Conservation (phyloP, 2,888 invertebrate species). For the Thera britannica region DNA sequence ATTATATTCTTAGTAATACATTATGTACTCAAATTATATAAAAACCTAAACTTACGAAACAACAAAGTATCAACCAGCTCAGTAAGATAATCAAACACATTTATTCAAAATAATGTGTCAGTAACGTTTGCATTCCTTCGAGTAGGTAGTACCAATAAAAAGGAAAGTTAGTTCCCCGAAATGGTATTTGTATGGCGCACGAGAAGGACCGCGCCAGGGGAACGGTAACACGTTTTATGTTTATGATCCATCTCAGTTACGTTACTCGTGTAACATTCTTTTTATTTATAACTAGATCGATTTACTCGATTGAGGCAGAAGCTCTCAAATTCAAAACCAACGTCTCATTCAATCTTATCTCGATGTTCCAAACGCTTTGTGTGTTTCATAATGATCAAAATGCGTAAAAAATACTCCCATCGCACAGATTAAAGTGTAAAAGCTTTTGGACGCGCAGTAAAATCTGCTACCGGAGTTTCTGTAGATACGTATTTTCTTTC, state of each 20-base stretch:
- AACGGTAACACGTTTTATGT: constrained; percentile 63
- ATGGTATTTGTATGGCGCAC: constrained; percentile 52
- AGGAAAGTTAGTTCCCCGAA: constrained; percentile 60
- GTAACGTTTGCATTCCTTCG: constrained; percentile 54
- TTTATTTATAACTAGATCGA: constrained; percentile 52
- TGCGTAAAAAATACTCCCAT: constrained; percentile 49
- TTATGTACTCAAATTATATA: no score
- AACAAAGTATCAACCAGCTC: no score
- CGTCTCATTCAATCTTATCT: no score
- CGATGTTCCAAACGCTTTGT: not conserved
- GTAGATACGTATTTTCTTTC: constrained; percentile 49
- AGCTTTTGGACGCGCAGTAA: constrained; percentile 58
- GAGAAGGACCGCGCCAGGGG: constrained; percentile 52
- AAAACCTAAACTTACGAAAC: no score
- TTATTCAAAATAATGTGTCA: constrained; percentile 37
- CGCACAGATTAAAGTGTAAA: constrained; percentile 56
- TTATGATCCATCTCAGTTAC: constrained; percentile 59
- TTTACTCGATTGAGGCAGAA: constrained; percentile 43
- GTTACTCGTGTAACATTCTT: constrained; percentile 58
- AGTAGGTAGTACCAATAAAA: constrained; percentile 50
- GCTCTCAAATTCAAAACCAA: constrained; percentile 29
- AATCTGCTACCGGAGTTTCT: constrained; percentile 52
- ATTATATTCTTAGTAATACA: not conserved
- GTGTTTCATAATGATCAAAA: constrained; percentile 21
- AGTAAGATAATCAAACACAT: no score